Conservation (phyloP, 1,140 invertebrate species). For the Conus betulinus region DNA sequence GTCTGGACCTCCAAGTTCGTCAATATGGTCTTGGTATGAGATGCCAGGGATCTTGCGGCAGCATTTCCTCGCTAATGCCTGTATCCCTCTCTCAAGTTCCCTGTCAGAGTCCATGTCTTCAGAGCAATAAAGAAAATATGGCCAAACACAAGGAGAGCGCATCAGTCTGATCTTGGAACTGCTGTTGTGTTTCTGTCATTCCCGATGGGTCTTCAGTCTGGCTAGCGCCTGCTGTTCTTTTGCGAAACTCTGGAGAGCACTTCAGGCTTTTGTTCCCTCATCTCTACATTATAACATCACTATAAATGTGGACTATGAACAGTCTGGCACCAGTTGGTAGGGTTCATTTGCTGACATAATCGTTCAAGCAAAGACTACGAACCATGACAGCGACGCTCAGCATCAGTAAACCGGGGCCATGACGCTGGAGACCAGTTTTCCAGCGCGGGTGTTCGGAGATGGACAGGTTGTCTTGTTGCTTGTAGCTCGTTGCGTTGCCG, state of each 20-base stretch:
- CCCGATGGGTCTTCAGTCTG: not conserved
- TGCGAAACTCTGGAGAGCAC: not conserved
- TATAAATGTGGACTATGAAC: not conserved
- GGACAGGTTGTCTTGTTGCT: slow-evolving; percentile 44
- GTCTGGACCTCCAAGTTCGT: too few relatives aligned
- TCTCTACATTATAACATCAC: not conserved
- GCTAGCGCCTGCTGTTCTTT: not conserved
- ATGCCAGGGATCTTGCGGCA: too few relatives aligned
- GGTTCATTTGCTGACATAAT: not conserved
- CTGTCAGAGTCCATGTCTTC: too few relatives aligned
- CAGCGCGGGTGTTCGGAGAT: slow-evolving; percentile 45
- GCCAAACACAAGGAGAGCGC: too few relatives aligned
- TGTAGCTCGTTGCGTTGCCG: slow-evolving; percentile 30
- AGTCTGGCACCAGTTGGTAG: not conserved
- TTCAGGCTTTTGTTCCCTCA: not conserved
- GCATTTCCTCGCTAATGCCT: too few relatives aligned
- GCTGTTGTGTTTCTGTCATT: not conserved
- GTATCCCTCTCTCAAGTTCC: too few relatives aligned
- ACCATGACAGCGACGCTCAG: slow-evolving; percentile 32
- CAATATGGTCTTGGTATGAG: too few relatives aligned
- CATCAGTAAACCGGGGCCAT: slow-evolving; percentile 36
- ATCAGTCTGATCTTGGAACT: not conserved
- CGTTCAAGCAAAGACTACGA: slow-evolving; percentile 47
- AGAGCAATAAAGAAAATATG: too few relatives aligned
- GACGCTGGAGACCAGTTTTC: slow-evolving; percentile 38